Conservation (phyloP, 2,797 vertebrate species). For the Hozukius guyotensis region DNA sequence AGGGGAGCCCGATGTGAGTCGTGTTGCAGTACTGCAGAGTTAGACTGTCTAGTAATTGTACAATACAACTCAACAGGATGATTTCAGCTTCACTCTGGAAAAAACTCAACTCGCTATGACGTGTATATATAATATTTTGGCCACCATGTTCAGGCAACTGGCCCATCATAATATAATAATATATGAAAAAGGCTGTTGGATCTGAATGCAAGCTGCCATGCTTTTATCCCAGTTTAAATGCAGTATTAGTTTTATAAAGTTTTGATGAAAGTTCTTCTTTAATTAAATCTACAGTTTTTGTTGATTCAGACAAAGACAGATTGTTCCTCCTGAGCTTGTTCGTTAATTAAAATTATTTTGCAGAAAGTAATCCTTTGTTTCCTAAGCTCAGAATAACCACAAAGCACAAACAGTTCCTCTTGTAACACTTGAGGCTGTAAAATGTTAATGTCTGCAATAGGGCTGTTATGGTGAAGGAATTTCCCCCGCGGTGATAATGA, state of each 20-base stretch:
- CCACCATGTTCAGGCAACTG: not conserved
- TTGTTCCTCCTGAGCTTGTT: not conserved
- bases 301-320: constrained; percentile 4
- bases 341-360: constrained; percentile 2
- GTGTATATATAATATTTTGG: not conserved
- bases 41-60: constrained; percentile 3
- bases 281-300: not conserved
- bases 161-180: not conserved
- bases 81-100: not conserved
- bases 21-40: constrained; percentile 10
- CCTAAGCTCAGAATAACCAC: not conserved
- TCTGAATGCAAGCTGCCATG: not conserved
- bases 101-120: not conserved
- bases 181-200: not conserved
- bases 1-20: not conserved
- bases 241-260: not conserved
- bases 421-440: not conserved
- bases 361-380: not conserved
- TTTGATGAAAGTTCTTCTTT: not conserved
- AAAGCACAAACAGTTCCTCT: not conserved
- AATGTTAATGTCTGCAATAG: not conserved
- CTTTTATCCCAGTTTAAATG: not conserved
- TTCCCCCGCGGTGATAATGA: too few relatives aligned
- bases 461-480: too few relatives aligned
- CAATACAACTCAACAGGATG: not conserved